Conservation (phyloP, 2,113 vertebrate species). For the Ramphastos sulfuratus region DNA sequence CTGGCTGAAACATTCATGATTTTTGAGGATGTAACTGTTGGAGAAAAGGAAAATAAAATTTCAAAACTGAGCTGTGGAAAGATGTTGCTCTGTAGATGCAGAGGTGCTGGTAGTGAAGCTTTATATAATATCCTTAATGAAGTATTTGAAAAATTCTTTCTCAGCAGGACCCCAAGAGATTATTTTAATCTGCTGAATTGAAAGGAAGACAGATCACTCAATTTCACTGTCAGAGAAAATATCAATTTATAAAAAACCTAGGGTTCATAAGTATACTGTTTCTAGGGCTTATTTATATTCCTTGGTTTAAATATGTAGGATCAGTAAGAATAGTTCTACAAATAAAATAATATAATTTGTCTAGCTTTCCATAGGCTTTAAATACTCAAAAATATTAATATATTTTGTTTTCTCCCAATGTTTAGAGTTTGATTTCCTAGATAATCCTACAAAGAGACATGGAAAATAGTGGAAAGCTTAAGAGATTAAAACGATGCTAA, state of each 20-base stretch:
- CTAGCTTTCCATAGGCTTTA: background rate
- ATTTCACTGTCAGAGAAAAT: constrained; percentile 47
- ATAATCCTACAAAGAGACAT: background rate
- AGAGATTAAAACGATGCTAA: background rate
- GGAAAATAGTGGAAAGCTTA: background rate
- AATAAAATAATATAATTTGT: background rate
- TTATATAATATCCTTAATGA: constrained; percentile 52
- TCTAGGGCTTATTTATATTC: constrained; percentile 46
- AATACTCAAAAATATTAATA: background rate
- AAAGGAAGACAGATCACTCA: constrained; percentile 22
- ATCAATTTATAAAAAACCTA: constrained; percentile 29
- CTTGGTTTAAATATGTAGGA: constrained; percentile 8
- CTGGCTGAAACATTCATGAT: constrained; percentile 37
- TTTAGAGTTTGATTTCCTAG: background rate
- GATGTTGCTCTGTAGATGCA: constrained; percentile 16
- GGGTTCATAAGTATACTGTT: constrained; percentile 5
- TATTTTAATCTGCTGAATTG: constrained; percentile 58
- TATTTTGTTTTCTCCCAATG: constrained; percentile 23
- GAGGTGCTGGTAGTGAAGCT: constrained; percentile 13
- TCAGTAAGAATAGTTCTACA: constrained; percentile 33
- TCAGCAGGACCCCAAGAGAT: constrained; percentile 44
- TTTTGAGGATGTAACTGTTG: background rate
- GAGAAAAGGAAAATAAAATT: constrained; percentile 34
- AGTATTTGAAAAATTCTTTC: constrained; percentile 56
- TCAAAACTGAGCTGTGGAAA: background rate